phyloP scores from a whole-genome alignment of 2,797 vertebrate genomes.

The Australoheros facetus region DNA sequence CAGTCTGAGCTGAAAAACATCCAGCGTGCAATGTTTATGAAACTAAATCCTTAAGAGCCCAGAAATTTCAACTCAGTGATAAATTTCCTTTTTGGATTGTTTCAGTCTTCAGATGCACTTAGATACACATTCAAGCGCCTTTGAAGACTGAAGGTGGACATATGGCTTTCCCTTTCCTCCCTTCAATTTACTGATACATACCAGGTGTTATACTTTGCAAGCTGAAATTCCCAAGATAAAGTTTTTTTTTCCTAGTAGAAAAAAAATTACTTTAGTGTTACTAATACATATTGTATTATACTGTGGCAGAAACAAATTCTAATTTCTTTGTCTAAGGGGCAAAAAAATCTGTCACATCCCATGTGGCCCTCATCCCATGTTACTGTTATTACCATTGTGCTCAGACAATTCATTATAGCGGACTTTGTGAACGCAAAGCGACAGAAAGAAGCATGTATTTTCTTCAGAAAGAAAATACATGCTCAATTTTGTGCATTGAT shows the following conservation, averaged over 20 bases:
- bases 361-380: slow-evolving; percentile 72
- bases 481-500: slow-evolving; percentile 13
- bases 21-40: slow-evolving; percentile 74
- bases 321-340: slow-evolving; percentile 48
- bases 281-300: slow-evolving; percentile 40
- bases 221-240: slow-evolving; percentile 66
- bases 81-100: slow-evolving; percentile 76
- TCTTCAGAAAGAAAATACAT: neutral
- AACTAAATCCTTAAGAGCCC: slow-evolving; percentile 68
- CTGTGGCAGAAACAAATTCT: slow-evolving; percentile 46
- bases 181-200: slow-evolving; percentile 75
- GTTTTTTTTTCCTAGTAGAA: slow-evolving; percentile 46
- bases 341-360: slow-evolving; percentile 41
- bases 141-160: slow-evolving; percentile 76
- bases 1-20: slow-evolving; percentile 65
- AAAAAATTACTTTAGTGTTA: slow-evolving; percentile 22
- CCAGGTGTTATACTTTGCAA: slow-evolving; percentile 75
- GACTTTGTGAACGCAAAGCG: slow-evolving; percentile 34
- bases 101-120: slow-evolving; percentile 75
- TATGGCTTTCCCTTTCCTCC: slow-evolving; percentile 74
- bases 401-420: slow-evolving; percentile 59
- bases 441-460: slow-evolving; percentile 38
- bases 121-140: slow-evolving; percentile 69
- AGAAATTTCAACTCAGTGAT: slow-evolving; percentile 70
- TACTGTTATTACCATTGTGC: slow-evolving; percentile 58